These are phyloP conservation scores for Phataginus tetradactyla DNA, from an alignment of 2,797 vertebrate genomes.

Conservation along the genomic window DNA sequence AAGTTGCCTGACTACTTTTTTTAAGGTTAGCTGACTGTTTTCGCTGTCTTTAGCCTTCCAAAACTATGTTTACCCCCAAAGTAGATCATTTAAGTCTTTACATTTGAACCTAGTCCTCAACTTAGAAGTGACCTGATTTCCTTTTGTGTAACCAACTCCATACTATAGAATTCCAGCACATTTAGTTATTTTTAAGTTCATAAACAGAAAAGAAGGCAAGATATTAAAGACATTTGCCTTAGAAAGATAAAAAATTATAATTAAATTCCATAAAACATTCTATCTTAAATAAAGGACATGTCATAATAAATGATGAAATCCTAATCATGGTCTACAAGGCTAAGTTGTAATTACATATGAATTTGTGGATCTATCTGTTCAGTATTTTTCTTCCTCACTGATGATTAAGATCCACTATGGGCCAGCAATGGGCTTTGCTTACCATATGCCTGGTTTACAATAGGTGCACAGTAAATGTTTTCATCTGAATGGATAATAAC, in stretches of 20 bases:
- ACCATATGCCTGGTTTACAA: background rate
- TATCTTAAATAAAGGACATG: background rate
- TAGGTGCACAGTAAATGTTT: background rate
- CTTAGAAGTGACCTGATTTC: background rate
- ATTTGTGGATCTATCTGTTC: background rate
- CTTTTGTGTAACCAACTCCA: background rate
- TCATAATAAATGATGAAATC: background rate
- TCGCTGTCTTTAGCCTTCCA: background rate
- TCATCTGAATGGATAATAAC: background rate
- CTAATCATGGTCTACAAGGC: background rate
- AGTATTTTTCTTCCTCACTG: background rate
- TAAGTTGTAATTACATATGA: background rate
- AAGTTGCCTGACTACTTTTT: background rate
- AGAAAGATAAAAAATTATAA: background rate
- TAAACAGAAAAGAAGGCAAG: background rate
- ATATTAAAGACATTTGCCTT: background rate
- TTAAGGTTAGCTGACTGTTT: background rate
- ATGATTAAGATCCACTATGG: background rate
- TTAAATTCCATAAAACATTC: background rate
- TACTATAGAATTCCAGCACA: background rate
- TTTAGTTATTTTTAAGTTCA: constrained; percentile 38
- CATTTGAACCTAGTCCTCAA: background rate
- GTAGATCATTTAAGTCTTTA: background rate
- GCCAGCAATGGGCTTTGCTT: background rate
- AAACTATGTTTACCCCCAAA: background rate